phyloP scores from a whole-genome alignment of 2,113 vertebrate species.

The Myotis davidii region DNA sequence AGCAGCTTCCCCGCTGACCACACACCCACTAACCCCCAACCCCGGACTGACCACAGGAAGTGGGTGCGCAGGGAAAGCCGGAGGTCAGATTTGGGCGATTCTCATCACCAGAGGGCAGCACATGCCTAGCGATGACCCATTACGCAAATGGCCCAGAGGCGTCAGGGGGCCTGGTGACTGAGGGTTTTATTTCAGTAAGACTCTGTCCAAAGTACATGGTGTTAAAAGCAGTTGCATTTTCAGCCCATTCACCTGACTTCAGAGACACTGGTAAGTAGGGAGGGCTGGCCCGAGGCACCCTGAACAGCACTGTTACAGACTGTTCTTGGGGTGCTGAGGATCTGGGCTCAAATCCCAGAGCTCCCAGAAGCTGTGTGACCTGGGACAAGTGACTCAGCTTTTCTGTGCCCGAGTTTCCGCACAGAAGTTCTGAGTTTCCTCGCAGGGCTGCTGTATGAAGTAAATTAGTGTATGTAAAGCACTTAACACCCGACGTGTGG shows the following conservation, averaged over 20 bases:
- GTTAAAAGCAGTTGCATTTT: background rate
- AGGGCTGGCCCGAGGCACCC: background rate
- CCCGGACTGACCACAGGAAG: background rate
- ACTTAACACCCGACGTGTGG: background rate
- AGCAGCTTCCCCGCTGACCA: background rate
- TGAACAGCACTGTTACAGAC: background rate
- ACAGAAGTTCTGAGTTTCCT: background rate
- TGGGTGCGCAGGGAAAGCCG: background rate
- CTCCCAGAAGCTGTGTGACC: background rate
- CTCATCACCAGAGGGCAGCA: slow-evolving; percentile 62
- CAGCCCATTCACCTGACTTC: background rate
- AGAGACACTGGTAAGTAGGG: background rate
- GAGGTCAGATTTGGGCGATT: background rate
- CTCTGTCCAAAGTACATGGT: background rate
- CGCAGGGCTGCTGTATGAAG: background rate
- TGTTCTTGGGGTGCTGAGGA: background rate
- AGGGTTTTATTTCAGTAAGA: background rate
- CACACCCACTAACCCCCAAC: background rate
- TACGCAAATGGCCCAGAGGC: background rate
- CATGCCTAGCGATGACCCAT: background rate
- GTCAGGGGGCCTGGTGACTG: background rate
- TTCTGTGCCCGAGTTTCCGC: background rate
- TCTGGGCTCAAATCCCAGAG: background rate
- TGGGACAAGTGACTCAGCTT: background rate
- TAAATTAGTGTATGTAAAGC: background rate